Evolutionary conservation across 2,888 invertebrate genomes (phyloP), one percentile per base, ranked within the genome.

Genomic region (Lasius platythorax): DNA sequence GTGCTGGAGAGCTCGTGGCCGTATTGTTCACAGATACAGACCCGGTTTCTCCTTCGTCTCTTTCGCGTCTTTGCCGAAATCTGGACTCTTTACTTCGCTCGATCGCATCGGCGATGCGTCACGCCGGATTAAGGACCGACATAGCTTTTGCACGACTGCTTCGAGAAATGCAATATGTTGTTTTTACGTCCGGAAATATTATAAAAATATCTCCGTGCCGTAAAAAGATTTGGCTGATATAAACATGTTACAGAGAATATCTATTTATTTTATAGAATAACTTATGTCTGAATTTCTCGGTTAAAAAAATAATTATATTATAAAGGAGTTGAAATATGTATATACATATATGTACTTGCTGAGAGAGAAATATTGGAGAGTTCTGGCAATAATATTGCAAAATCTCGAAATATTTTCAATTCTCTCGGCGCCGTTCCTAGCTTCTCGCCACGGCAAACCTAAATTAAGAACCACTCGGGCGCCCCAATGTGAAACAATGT

Each of bases 21-120:
- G 37, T 64, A 53, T 53, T 53, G 23, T 72, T 50, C 40, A 53
- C 23, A 18, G 30, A 67, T 33, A 53, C 18, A 74, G 43, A 81
- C 15, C 61, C 58, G 50, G 53, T 70, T 82, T 67, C 82, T 74
- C 33, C 23, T 23, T 23, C 37, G 23, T 83, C 83, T 78, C 68
- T 68, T 64, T 76, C 90, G 43, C 63, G 61, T 40, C 70, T 58
- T 72, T 73, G 72, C 72, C 84, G 83, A 88, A 86, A 89, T 70
- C 74, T 64, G 61, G 85, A 83, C 63, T 85, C 79, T 72, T 90
- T 83, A 90, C 83, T 75, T 75, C 61, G 78, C 82, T 85, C 85
- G 87, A 90, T 91, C 72, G 85, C 85, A 91, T 90, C 85, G 88
- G 85, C 83, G 84, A 90, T 90, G 86, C 83, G 87, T 91, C 90